These are phyloP conservation scores for Piezodorus guildinii DNA, from an alignment of 1,140 invertebrate genomes.

Conservation along the genomic window DNA sequence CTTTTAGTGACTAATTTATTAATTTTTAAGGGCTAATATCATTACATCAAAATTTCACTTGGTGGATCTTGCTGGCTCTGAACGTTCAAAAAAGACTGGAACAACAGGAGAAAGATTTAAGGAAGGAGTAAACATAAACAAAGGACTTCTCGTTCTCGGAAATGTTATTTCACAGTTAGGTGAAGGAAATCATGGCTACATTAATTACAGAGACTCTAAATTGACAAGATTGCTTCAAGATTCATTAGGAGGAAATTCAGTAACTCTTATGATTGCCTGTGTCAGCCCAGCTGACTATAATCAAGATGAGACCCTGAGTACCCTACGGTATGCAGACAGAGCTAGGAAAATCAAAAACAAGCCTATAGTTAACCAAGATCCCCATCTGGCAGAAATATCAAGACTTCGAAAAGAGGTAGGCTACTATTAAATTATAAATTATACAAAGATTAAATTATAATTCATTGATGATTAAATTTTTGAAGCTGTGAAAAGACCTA, in stretches of 20 bases:
- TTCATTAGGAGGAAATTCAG: constrained; percentile 81
- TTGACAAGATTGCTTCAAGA: constrained; percentile 75
- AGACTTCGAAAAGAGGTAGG: constrained; percentile 30
- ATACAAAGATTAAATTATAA: no score
- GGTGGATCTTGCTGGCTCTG: constrained; percentile 88
- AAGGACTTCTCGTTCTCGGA: constrained; percentile 76
- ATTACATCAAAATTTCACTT: constrained; percentile 72
- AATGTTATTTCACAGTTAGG: constrained; percentile 87
- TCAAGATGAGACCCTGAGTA: constrained; percentile 78
- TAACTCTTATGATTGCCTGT: constrained; percentile 89
- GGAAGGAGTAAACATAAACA: constrained; percentile 89
- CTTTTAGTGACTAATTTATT: neutral
- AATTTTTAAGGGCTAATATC: constrained; percentile 44
- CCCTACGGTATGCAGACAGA: constrained; percentile 79
- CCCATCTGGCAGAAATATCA: constrained; percentile 55
- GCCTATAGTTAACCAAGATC: constrained; percentile 80
- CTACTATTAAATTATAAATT: no score
- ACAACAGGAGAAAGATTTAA: constrained; percentile 84
- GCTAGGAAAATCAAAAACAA: constrained; percentile 87
- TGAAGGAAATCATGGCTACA: constrained; percentile 52
- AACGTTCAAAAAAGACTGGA: constrained; percentile 82
- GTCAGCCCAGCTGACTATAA: constrained; percentile 84
- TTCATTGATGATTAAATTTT: no score
- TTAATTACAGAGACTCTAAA: constrained; percentile 84
- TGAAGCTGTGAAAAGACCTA: no score